Evolutionary conservation across 1,140 invertebrate species (phyloP), one percentile per base, ranked within the genome.

Genomic region (Phthorimaea operculella): DNA sequence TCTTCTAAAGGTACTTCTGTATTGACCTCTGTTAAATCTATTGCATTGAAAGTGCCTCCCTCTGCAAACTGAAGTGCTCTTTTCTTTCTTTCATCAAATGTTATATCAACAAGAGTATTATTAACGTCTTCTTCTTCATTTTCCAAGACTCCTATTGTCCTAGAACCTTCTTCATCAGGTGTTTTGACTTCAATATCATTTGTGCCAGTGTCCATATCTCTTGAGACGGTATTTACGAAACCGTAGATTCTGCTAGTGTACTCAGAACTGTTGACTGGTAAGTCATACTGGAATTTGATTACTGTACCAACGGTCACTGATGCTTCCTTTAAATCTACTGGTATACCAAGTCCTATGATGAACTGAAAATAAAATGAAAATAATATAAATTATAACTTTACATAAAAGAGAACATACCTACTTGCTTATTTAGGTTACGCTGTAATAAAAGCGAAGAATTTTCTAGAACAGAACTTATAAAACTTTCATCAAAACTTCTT

Each of bases 261-360:
- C 62, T 89, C 85, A 6, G 88, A 78, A 39, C 87, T 87, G 60
- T 91, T 91, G 21, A 72, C 78, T 0, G 90, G 90, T 58, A 91
- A 68, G 16, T 81, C 70, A 74, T 90, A 91, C 47, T 89, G 78
- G 33, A 89, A 85, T 79, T 91, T 92, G 1, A 90, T 81, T 36
- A 91, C 90, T 1, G 87, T 85, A 3, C 90, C 90, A 11, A 91
- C 84, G 7, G 90, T 90, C 0, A 91, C 85, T 51, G 87, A 88
- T 51, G 88, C 86, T 52, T 87, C 84, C 57, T 90, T 87, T 33
- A 91, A 67, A 71, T 90, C 89, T 9, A 91, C 74, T 1, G 90
- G 90, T 28, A 91, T 87, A 61, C 90, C 90, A 44, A 91, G 66
- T 56, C 90, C 90, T 34, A 90, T 87, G 74, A 91, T 91, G 42